A percentile compares a stretch with the other conserved stretches of the same genome.
These are phyloP conservation scores for Candidula unifasciata DNA, from an alignment of 2,888 invertebrate genomes.

Conservation along the genomic window DNA sequence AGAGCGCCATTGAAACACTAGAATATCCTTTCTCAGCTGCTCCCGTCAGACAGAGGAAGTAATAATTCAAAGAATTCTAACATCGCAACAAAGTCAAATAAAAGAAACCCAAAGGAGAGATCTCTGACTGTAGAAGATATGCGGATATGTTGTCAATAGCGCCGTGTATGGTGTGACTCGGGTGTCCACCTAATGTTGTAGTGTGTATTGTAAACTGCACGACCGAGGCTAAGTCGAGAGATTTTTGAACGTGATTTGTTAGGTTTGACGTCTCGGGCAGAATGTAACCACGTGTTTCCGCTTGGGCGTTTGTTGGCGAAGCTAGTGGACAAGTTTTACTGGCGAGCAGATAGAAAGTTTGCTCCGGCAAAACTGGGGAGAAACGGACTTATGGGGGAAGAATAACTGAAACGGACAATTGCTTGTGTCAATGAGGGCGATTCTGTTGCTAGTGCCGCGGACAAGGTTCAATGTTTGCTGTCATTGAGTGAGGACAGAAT, in stretches of 20 bases:
- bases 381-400: background rate
- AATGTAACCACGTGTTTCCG: conserved; percentile 14
- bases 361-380: conserved; percentile 5
- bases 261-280: background rate
- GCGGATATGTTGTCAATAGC: background rate
- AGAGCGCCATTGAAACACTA: too few species aligned
- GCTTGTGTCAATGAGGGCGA: too few species aligned
- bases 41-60: too few species aligned
- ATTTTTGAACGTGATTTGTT: conserved; percentile 29
- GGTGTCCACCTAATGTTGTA: background rate
- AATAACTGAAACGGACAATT: too few species aligned
- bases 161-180: conserved; percentile 14
- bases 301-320: conserved; percentile 10
- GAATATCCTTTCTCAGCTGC: too few species aligned
- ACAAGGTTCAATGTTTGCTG: too few species aligned
- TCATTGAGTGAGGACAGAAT: too few species aligned
- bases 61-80: background rate
- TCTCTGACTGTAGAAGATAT: conserved; percentile 12
- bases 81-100: conserved; percentile 28
- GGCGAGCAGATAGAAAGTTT: conserved; percentile 1
- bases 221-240: conserved; percentile 6
- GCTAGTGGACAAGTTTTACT: conserved; percentile 24
- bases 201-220: conserved; percentile 30
- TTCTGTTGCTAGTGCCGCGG: too few species aligned
- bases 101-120: background rate